Evolutionary conservation across 1,140 invertebrate species (phyloP).

Genomic region (Temnothorax longispinosus): DNA sequence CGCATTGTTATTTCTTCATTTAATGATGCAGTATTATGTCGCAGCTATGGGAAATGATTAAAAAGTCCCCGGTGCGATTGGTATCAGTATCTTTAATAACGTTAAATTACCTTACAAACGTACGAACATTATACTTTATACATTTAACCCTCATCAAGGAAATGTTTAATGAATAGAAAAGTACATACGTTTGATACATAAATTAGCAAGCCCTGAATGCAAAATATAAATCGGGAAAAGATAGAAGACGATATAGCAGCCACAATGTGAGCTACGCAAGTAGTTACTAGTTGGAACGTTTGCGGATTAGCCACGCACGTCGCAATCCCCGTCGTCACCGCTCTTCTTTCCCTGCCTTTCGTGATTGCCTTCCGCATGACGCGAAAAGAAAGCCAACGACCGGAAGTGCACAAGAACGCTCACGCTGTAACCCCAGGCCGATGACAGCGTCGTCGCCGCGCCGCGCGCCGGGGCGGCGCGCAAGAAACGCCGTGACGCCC

Average conservation of each 20-base stretch:
- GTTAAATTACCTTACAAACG: not conserved
- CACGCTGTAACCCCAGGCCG: conserved; percentile 47
- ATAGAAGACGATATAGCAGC: not conserved
- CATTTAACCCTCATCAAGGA: not conserved
- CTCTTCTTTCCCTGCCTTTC: not conserved
- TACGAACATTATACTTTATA: not conserved
- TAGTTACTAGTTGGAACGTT: not conserved
- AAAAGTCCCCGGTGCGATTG: conserved; percentile 4
- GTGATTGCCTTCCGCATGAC: conserved; percentile 40
- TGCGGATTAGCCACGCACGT: conserved; percentile 35
- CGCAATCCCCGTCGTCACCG: conserved; percentile 14
- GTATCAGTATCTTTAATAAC: not conserved
- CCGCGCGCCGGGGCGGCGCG: not conserved
- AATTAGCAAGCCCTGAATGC: not conserved
- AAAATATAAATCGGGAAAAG: not conserved
- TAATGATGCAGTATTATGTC: conserved; percentile 21
- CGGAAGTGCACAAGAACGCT: conserved; percentile 53
- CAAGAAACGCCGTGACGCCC: conserved; percentile 25
- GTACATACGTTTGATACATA: not conserved
- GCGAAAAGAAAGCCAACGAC: conserved; percentile 43
- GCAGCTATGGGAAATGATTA: not conserved
- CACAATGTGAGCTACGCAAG: not conserved
- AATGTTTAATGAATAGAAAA: conserved; percentile 9
- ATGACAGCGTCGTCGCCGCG: conserved; percentile 48
- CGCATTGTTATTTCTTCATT: conserved; percentile 45